Conservation (phyloP, 2,888 invertebrate species). For the Diloba caeruleocephala region DNA sequence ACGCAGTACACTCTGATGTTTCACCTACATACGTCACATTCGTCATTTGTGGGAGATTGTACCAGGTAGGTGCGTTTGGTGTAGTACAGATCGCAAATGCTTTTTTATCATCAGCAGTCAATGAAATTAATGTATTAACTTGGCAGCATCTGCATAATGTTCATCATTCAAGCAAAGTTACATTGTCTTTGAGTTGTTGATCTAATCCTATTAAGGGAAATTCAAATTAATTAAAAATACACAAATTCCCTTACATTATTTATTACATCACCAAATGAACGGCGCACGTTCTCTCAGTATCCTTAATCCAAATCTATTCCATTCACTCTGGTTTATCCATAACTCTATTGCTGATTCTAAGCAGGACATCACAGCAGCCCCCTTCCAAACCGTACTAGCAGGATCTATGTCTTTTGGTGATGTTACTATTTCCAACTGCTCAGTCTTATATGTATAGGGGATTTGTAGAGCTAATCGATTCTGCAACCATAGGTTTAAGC, state of each 20-base stretch:
- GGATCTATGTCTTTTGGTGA: conserved; percentile 98
- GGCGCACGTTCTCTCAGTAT: conserved; percentile 97
- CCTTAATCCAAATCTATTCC: conserved; percentile 95
- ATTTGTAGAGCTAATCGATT: conserved; percentile 95
- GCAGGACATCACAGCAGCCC: conserved; percentile 97
- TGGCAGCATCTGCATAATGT: too few relatives aligned
- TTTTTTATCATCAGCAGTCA: too few relatives aligned
- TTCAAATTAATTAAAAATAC: conserved; percentile 11
- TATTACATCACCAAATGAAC: conserved; percentile 93
- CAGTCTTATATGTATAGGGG: conserved; percentile 93
- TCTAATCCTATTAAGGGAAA: too few relatives aligned
- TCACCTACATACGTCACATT: too few relatives aligned
- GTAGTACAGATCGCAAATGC: too few relatives aligned
- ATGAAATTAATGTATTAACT: too few relatives aligned
- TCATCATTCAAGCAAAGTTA: too few relatives aligned
- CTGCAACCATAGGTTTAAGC: conserved; percentile 95
- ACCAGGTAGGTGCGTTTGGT: too few relatives aligned
- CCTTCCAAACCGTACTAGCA: conserved; percentile 97
- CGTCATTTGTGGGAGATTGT: too few relatives aligned
- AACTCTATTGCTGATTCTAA: conserved; percentile 97
- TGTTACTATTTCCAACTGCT: conserved; percentile 96
- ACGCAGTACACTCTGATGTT: too few relatives aligned
- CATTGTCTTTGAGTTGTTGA: too few relatives aligned
- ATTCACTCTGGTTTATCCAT: conserved; percentile 96
- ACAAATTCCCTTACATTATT: conserved; percentile 7